phyloP scores from a whole-genome alignment of 1,140 invertebrate species.

The Argopecten irradians region DNA sequence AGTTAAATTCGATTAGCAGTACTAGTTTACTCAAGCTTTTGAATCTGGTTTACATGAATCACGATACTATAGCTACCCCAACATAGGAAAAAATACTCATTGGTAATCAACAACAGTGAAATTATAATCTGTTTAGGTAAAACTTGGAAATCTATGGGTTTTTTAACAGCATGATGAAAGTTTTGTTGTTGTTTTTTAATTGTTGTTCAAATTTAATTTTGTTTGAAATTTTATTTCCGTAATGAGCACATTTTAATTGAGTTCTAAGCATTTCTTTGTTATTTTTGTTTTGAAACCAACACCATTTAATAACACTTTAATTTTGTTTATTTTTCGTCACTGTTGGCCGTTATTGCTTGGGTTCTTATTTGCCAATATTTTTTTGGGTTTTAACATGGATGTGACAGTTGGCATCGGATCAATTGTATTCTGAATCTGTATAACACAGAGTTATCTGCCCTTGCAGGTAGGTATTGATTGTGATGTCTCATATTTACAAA shows the following conservation, averaged over 20 bases:
- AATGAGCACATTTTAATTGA: background rate
- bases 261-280: background rate
- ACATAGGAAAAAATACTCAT: too few relatives aligned
- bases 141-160: too few relatives aligned
- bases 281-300: background rate
- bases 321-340: background rate
- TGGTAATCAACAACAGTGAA: too few relatives aligned
- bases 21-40: too few relatives aligned
- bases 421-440: background rate
- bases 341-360: background rate
- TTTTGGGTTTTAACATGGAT: background rate
- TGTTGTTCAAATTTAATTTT: conserved; percentile 7
- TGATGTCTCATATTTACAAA: too few relatives aligned
- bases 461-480: too few relatives aligned
- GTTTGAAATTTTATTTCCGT: background rate
- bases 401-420: background rate
- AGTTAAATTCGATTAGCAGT: too few relatives aligned
- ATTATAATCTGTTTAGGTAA: too few relatives aligned
- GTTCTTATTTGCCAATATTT: background rate
- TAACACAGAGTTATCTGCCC: too few relatives aligned
- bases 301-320: background rate
- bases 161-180: background rate
- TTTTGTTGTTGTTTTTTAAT: background rate
- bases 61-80: too few relatives aligned
- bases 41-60: too few relatives aligned